Evolutionary conservation across 2,113 vertebrate species (phyloP).

Genomic region (Clinocottus analis): DNA sequence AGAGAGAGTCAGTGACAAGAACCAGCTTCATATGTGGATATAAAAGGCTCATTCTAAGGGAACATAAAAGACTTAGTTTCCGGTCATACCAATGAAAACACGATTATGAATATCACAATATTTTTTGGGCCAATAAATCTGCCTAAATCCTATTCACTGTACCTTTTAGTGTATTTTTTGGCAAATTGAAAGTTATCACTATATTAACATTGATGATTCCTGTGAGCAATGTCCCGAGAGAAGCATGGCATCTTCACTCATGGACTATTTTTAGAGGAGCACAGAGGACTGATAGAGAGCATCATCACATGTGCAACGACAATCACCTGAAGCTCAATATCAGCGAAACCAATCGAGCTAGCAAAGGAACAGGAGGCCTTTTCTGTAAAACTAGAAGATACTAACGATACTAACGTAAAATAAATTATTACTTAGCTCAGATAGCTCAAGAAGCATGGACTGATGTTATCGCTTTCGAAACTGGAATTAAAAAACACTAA

Average conservation of each 20-base stretch:
- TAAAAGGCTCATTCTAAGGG: not conserved
- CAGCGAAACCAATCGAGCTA: not conserved
- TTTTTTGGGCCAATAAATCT: not conserved
- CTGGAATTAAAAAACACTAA: not conserved
- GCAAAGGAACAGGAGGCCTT: not conserved
- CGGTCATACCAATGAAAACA: not conserved
- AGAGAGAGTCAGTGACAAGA: constrained; percentile 5
- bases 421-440: no score
- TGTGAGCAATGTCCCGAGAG: not conserved
- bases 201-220: not conserved
- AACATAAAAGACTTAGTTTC: not conserved
- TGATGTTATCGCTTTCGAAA: not conserved
- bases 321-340: constrained; percentile 12
- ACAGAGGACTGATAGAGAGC: constrained; percentile 11
- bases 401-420: no score
- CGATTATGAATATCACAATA: not conserved
- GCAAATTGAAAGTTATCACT: not conserved
- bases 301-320: not conserved
- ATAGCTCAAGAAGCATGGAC: not conserved
- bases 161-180: not conserved
- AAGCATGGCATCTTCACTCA: not conserved
- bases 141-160: not conserved
- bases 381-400: not conserved
- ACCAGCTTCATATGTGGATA: not conserved
- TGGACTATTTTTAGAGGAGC: not conserved